Conservation (phyloP, 2,888 invertebrate genomes). For the Pegoplata infirma region DNA sequence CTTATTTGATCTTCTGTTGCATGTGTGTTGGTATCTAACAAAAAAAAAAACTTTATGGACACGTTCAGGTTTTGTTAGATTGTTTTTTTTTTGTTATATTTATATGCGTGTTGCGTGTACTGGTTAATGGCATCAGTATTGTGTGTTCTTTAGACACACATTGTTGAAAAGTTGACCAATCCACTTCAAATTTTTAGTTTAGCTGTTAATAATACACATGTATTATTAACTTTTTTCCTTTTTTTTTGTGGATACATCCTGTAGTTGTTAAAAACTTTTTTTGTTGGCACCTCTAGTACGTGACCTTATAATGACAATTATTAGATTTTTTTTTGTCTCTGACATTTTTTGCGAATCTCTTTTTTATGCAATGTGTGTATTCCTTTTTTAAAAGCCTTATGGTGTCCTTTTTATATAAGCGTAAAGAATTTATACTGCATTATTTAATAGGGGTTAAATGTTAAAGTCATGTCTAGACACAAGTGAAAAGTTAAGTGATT, state of each 20-base stretch:
- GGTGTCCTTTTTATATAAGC: too few relatives aligned
- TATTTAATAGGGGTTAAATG: not conserved
- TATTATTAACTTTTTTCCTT: not conserved
- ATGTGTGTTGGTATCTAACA: not conserved
- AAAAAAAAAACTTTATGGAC: not conserved
- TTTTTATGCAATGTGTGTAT: too few relatives aligned
- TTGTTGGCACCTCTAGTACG: not conserved
- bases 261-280: not conserved
- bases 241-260: not conserved
- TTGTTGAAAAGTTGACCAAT: not conserved
- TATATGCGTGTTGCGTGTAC: not conserved
- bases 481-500: not conserved
- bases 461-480: not conserved
- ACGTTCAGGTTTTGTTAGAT: not conserved
- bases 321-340: not conserved
- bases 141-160: not conserved
- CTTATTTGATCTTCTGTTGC: not conserved
- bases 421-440: too few relatives aligned
- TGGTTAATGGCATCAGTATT: not conserved
- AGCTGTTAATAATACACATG: not conserved
- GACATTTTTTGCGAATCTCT: too few relatives aligned
- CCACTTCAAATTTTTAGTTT: not conserved
- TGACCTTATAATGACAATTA: constrained; percentile 36
- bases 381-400: too few relatives aligned
- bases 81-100: not conserved